phyloP scores from a whole-genome alignment of 2,888 invertebrate species.

The Eilema griseolum region DNA sequence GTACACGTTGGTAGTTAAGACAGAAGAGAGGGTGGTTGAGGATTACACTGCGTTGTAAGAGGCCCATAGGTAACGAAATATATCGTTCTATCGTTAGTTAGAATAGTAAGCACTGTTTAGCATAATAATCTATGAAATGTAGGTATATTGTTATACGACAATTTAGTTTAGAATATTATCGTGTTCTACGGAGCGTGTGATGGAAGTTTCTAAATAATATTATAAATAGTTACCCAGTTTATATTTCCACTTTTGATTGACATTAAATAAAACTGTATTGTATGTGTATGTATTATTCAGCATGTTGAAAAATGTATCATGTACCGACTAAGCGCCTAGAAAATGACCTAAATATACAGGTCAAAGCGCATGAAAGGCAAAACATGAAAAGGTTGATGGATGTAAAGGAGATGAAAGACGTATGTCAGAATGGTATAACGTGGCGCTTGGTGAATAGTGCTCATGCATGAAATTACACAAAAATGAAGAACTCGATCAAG shows the following conservation, averaged over 20 bases:
- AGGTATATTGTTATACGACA: not conserved
- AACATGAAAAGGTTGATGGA: not conserved
- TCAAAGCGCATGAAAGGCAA: not conserved
- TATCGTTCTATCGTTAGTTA: not conserved
- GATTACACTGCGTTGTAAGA: too few species aligned
- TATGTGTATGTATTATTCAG: not conserved
- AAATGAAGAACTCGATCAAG: not conserved
- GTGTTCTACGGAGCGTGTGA: constrained; percentile 14
- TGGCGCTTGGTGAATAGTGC: not conserved
- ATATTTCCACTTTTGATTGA: not conserved
- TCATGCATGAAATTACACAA: not conserved
- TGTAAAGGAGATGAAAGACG: not conserved
- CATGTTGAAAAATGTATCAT: not conserved
- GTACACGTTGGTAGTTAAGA: too few species aligned
- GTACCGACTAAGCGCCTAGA: not conserved
- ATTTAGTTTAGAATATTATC: constrained; percentile 4
- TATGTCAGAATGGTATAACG: not conserved
- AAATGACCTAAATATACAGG: not conserved
- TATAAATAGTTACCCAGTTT: not conserved
- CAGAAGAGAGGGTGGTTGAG: not conserved
- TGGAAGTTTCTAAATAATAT: constrained; percentile 24
- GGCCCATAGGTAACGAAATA: not conserved
- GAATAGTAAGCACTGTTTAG: not conserved
- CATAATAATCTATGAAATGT: not conserved
- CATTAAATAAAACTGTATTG: not conserved